Evolutionary conservation across 2,888 invertebrate species (phyloP).

Genomic region (Amphipyra berbera): DNA sequence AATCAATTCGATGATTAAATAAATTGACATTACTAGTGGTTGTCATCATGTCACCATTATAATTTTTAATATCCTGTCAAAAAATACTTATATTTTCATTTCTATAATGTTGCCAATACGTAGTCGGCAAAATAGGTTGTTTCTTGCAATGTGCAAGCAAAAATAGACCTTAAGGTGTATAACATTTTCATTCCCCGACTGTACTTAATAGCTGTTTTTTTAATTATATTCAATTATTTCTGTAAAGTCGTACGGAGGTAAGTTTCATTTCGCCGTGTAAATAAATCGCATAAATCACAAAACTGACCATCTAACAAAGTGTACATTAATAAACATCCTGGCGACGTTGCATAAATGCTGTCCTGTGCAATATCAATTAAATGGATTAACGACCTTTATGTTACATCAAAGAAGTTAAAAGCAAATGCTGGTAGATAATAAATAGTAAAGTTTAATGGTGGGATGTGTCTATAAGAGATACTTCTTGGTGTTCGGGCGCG

Average conservation of each 20-base stretch:
- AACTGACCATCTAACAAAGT: not conserved
- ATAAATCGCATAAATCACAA: not conserved
- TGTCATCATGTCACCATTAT: too few relatives aligned
- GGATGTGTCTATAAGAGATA: slow-evolving; percentile 55
- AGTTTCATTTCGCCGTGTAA: not conserved
- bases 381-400: slow-evolving; percentile 40
- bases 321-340: slow-evolving; percentile 23
- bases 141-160: too few relatives aligned
- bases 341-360: slow-evolving; percentile 35
- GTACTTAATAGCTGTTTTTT: too few relatives aligned
- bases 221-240: too few relatives aligned
- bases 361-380: slow-evolving; percentile 45
- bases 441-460: slow-evolving; percentile 55
- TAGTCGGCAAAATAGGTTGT: too few relatives aligned
- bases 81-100: too few relatives aligned
- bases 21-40: too few relatives aligned
- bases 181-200: too few relatives aligned
- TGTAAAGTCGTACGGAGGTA: not conserved
- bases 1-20: too few relatives aligned
- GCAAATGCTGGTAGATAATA: slow-evolving; percentile 51
- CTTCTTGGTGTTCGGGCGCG: slow-evolving; percentile 52
- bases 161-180: too few relatives aligned
- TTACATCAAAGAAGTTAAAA: slow-evolving; percentile 58
- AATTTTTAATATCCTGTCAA: too few relatives aligned
- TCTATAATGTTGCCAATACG: too few relatives aligned